Evolutionary conservation across 2,797 vertebrate genomes (phyloP).

Genomic region (Moxostoma hubbsi): DNA sequence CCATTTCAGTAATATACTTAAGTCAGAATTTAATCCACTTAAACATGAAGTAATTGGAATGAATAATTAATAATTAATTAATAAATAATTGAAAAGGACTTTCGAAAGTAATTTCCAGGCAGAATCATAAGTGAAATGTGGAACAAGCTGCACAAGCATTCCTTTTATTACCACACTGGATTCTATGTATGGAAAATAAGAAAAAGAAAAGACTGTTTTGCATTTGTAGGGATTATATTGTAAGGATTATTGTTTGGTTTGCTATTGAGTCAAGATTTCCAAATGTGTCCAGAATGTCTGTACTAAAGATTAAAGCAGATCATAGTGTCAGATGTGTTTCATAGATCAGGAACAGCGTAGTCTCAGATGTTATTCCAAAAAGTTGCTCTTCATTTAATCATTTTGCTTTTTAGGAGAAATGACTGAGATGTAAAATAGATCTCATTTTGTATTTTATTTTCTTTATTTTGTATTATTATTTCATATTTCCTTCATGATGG

Average conservation of each 20-base stretch:
- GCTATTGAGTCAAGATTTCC: background rate
- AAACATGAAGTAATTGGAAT: slow-evolving; percentile 30
- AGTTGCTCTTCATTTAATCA: too few species aligned
- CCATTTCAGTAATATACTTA: slow-evolving; percentile 8
- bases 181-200: background rate
- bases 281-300: too few species aligned
- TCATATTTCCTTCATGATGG: too few species aligned
- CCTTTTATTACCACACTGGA: background rate
- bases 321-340: too few species aligned
- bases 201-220: background rate
- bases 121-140: background rate
- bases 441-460: too few species aligned
- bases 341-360: too few species aligned
- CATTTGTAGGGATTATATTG: background rate
- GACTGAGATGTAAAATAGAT: too few species aligned
- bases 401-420: too few species aligned
- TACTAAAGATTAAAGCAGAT: too few species aligned
- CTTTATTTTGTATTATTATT: too few species aligned
- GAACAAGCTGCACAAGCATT: background rate
- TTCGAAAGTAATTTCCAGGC: slow-evolving; percentile 21
- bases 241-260: background rate
- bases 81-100: slow-evolving; percentile 23
- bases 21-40: slow-evolving; percentile 31
- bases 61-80: slow-evolving; percentile 33
- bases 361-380: too few species aligned